Conservation (phyloP, 2,113 vertebrate genomes). For the Myotis davidii region DNA sequence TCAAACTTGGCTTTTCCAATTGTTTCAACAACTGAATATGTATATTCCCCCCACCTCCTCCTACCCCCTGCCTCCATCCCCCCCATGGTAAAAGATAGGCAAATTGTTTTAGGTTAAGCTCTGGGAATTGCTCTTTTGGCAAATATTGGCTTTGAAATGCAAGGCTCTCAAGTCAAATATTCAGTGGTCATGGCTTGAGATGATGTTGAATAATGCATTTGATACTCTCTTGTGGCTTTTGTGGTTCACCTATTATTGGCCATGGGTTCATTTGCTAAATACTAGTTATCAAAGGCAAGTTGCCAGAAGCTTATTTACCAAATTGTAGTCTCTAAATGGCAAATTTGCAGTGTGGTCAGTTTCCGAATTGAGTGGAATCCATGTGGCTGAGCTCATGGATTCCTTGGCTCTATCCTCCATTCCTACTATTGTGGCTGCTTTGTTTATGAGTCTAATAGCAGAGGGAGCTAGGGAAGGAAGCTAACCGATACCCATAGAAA, state of each 20-base stretch:
- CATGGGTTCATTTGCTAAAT: not conserved
- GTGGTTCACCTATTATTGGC: not conserved
- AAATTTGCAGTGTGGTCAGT: not conserved
- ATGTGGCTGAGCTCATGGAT: not conserved
- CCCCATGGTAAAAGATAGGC: not conserved
- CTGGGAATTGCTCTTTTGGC: not conserved
- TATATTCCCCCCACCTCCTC: not conserved
- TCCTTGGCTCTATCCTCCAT: not conserved
- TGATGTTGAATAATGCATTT: not conserved
- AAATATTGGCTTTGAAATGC: not conserved
- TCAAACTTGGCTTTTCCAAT: not conserved
- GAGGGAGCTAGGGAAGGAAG: not conserved
- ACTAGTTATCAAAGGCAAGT: not conserved
- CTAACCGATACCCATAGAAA: not conserved
- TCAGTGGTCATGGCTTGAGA: not conserved
- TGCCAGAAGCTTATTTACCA: constrained; percentile 8
- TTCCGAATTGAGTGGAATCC: not conserved
- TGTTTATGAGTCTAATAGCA: not conserved
- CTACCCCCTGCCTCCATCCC: too few relatives aligned
- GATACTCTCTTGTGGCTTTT: not conserved
- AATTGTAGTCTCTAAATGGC: not conserved
- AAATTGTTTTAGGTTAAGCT: constrained; percentile 1
- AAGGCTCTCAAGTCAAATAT: not conserved
- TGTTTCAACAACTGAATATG: not conserved
- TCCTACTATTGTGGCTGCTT: not conserved